A percentile compares a stretch with the other conserved stretches of the same genome.
These are phyloP conservation scores for Pedetes capensis DNA, from an alignment of 2,113 vertebrate genomes.

Conservation along the genomic window DNA sequence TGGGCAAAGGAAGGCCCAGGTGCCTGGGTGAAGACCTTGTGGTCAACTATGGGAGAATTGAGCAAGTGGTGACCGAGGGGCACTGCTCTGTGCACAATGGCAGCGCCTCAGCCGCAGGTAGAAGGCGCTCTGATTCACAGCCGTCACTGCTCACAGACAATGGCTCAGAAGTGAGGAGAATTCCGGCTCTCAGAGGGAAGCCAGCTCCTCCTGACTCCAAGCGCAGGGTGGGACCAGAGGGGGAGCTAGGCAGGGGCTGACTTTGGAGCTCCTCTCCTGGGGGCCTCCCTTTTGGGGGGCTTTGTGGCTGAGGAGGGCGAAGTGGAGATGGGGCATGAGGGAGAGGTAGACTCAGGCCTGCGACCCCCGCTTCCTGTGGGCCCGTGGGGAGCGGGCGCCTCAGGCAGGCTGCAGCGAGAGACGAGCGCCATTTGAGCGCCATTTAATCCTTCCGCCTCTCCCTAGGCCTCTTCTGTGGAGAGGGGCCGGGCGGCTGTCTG, in stretches of 20 bases:
- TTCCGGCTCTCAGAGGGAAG: not conserved
- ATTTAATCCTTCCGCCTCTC: conserved; percentile 25
- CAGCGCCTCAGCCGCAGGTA: rapidly evolving
- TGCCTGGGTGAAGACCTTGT: rapidly evolving
- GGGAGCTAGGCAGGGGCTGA: not conserved
- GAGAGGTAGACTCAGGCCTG: not conserved
- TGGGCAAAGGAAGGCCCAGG: not conserved
- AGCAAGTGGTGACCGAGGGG: rapidly evolving
- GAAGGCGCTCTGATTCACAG: rapidly evolving
- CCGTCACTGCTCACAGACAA: not conserved
- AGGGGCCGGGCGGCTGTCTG: conserved; percentile 50
- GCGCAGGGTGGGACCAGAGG: not conserved
- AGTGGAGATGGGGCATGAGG: not conserved
- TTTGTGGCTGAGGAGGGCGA: not conserved
- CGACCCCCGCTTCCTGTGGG: not conserved
- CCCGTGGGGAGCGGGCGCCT: not conserved
- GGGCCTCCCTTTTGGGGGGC: not conserved
- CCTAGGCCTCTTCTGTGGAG: conserved; percentile 26
- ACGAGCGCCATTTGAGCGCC: conserved; percentile 36
- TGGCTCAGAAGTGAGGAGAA: not conserved
- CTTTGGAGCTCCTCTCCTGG: not conserved
- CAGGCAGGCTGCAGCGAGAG: not conserved
- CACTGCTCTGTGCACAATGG: rapidly evolving
- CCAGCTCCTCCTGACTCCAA: not conserved
- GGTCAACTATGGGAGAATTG: rapidly evolving